Base-by-base conservation (phyloP, 2,888 invertebrate species). In the Dryococelus australis region DNA sequence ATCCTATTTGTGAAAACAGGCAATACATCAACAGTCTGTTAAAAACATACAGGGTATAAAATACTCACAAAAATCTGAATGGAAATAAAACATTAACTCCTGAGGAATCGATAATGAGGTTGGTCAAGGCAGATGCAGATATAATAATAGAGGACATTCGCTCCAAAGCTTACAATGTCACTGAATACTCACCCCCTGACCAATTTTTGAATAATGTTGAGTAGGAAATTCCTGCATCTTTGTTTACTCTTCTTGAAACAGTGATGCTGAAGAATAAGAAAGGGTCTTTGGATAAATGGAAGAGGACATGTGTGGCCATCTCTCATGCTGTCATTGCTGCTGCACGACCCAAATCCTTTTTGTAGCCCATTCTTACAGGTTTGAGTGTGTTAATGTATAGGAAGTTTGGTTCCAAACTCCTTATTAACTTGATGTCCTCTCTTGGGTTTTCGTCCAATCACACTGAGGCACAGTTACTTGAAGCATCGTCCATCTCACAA, bases 331-430 rank as follows among this genome's bases (percentile, higher is more conserved):
- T 83, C 35, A 83, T 83, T 12, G 28, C 83, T 35, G 83, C 83
- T 83, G 83, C 28, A 35, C 28, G 83, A 28, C 27, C 83, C 24
- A 12, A 27, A 13, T 83, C 83, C 6, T 83, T 83, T 27, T 24
- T 27, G 20, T 83, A 26, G 6, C 24, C 83, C 43, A 12, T 83
- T 28, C 27, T 83, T 20, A 83, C 83, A 83, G 83, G 12, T 16
- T 13, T 83, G 28, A 83, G 83, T 83, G 83, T 83, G 24, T 83
- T 35, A 26, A 35, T 83, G 43, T 83, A 83, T 24, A 83, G 43
- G 24, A 83, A 27, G 28, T 83, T 83, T 83, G 83, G 28, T 28
- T 83, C 83, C 13, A 83, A 43, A 43, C 83, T 35, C 16, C 83
- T 83, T 6, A 83, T 83, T 83, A 27, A 83, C 24, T 26, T 83